Evolutionary conservation across 1,140 invertebrate species (phyloP).

Genomic region (Gryllus bimaculatus): DNA sequence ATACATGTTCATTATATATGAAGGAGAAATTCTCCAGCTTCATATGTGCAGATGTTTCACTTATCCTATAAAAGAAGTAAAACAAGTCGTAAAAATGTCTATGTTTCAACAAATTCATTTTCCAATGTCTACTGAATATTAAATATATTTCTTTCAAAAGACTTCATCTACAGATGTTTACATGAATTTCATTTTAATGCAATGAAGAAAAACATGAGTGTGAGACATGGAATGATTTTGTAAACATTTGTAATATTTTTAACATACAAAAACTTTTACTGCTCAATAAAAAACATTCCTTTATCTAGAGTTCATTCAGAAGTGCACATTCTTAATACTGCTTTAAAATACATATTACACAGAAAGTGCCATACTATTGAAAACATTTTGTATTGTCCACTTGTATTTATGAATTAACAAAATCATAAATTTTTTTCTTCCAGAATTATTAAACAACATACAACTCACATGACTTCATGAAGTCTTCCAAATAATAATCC

Average conservation of each 20-base stretch:
- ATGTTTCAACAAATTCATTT: too few relatives aligned
- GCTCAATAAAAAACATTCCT: neutral
- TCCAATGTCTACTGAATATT: too few relatives aligned
- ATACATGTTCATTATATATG: too few relatives aligned
- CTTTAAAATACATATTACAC: neutral
- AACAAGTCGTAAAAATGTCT: too few relatives aligned
- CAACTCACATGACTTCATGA: conserved; percentile 16
- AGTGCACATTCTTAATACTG: neutral
- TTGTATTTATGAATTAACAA: neutral
- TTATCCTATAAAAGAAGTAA: too few relatives aligned
- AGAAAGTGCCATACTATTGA: neutral
- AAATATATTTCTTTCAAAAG: too few relatives aligned
- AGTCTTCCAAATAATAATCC: conserved; percentile 50
- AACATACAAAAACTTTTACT: neutral
- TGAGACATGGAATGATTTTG: neutral
- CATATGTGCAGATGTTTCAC: too few relatives aligned
- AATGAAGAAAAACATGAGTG: neutral
- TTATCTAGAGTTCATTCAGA: neutral
- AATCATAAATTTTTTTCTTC: neutral
- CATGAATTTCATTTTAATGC: too few relatives aligned
- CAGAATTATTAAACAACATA: neutral
- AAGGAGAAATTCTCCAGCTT: too few relatives aligned
- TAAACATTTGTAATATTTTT: neutral
- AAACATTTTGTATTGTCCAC: neutral
- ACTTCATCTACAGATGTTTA: too few relatives aligned